A percentile compares a stretch with the other conserved stretches of the same genome.
phyloP scores from a whole-genome alignment of 2,888 invertebrate species.

The Tenthredo distinguenda region DNA sequence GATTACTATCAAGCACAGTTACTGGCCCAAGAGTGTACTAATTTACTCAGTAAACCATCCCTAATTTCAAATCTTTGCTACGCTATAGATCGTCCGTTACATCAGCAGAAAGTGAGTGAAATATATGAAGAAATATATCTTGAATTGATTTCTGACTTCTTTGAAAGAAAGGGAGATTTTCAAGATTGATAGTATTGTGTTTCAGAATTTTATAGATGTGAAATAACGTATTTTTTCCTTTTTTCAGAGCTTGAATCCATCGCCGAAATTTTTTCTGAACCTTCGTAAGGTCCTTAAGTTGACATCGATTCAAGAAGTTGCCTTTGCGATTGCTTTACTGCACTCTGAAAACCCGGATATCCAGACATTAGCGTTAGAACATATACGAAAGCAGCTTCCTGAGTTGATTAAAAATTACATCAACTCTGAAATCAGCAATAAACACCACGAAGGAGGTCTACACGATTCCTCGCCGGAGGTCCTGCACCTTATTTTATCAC shows the following conservation, averaged over 20 bases:
- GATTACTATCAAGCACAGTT: conserved; percentile 85
- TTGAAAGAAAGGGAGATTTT: neutral
- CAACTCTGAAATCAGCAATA: conserved; percentile 85
- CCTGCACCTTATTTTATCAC: conserved; percentile 88
- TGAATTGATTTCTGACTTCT: neutral
- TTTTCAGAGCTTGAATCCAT: conserved; percentile 88
- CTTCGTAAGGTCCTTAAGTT: conserved; percentile 92
- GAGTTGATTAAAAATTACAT: conserved; percentile 92
- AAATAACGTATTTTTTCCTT: conserved; percentile 61
- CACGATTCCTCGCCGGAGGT: conserved; percentile 95
- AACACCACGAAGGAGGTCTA: conserved; percentile 89
- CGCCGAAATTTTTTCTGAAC: conserved; percentile 89
- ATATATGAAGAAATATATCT: conserved; percentile 57
- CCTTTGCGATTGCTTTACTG: conserved; percentile 91
- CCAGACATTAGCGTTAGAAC: conserved; percentile 86
- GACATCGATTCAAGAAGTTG: conserved; percentile 94
- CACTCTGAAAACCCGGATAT: conserved; percentile 90
- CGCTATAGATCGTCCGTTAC: conserved; percentile 90
- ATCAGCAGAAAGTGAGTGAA: conserved; percentile 84
- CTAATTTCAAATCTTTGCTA: conserved; percentile 93
- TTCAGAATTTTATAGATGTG: neutral
- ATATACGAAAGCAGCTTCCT: conserved; percentile 90
- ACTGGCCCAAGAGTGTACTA: conserved; percentile 88
- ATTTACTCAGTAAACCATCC: conserved; percentile 91
- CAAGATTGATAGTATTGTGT: neutral